Conservation (phyloP, 2,797 vertebrate genomes). For the Falco berigora region DNA sequence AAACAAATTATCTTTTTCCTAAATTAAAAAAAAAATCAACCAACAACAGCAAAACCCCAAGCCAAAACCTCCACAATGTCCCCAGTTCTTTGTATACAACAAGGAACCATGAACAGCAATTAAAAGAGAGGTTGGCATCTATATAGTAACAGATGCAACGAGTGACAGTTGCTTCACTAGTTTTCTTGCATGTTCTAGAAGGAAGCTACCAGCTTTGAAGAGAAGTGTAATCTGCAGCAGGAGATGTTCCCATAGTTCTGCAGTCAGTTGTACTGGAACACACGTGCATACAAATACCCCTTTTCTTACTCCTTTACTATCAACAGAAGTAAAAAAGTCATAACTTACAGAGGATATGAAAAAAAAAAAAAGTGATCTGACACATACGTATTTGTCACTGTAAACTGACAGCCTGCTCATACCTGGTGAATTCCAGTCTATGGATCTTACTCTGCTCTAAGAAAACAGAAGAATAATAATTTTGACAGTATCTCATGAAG, state of each 20-base stretch:
- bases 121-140: background rate
- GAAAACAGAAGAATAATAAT: background rate
- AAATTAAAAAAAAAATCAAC: background rate
- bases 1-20: background rate
- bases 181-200: background rate
- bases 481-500: background rate
- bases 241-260: background rate
- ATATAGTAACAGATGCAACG: background rate
- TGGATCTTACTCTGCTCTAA: background rate
- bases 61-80: background rate
- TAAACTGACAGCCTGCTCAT: background rate
- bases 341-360: background rate
- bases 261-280: background rate
- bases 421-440: background rate
- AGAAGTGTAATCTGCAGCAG: background rate
- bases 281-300: background rate
- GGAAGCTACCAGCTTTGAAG: background rate
- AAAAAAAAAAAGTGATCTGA: background rate
- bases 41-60: accelerated
- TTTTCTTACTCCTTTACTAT: background rate
- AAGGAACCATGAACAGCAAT: background rate
- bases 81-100: background rate
- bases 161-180: background rate
- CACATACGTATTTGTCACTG: background rate
- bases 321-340: background rate